Evolutionary conservation across 2,113 vertebrate genomes (phyloP), one percentile per base, ranked within the genome.

Genomic region (Ranitomeya variabilis): DNA sequence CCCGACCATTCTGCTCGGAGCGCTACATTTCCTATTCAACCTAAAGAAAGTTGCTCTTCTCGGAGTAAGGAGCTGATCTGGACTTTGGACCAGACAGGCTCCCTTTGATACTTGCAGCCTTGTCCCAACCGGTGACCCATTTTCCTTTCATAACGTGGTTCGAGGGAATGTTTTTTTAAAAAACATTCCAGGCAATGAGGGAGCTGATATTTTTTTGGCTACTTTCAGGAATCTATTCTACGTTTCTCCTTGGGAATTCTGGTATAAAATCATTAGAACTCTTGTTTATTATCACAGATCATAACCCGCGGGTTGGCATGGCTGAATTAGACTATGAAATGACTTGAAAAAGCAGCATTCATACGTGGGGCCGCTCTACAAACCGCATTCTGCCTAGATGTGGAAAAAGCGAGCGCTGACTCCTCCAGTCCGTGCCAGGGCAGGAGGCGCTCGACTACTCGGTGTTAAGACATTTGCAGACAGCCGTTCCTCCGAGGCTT

Each of bases 271-370:
- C 64, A 87, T 87, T 87, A 87, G 64, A 87, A 71, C 18, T 54
- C 45, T 80, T 87, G 86, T 79, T 80, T 87, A 87, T 87, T 81
- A 80, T 87, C 64, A 87, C 62, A 87, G 86, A 80, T 87, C 78
- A 80, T 80, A 87, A 87, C 86, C 77, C 60, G 86, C 71, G 86
- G 77, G 86, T 87, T 87, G 86, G 86, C 86, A 80, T 80, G 12
- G 79, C 52, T 87, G 86, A 69, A 67, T 59, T 57, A 87, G 86
- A 87, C 86, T 69, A 54, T 66, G 57, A 52, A 69, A 52, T 69
- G 64, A 54, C 74, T 87, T 67, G 85, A 78, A 87, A 67, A 80
- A 87, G 85, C 60, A 14, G 86, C 77, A 80, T 80, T 87, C 76
- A 87, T 78, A 13, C 76, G 52, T 15, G n/a, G 57, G 52, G n/a